Conservation (phyloP, 92 coral and sea anemone genomes). For the Phenganax marumi region DNA sequence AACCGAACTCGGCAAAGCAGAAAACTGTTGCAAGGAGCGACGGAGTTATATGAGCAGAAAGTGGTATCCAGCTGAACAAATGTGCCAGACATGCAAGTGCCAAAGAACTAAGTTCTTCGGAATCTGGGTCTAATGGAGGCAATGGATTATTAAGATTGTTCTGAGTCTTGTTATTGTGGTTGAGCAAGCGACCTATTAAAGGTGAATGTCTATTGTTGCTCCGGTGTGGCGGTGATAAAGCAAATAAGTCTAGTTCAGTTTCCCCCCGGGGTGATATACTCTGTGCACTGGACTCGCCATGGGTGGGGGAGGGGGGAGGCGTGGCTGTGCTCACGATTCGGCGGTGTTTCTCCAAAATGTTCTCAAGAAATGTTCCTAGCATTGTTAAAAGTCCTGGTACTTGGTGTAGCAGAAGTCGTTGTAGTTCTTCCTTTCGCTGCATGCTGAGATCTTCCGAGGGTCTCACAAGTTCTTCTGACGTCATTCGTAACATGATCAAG, state of each 20-base stretch:
- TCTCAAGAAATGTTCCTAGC: conserved; percentile 75
- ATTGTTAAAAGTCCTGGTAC: conserved; percentile 78
- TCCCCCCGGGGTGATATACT: conserved; percentile 80
- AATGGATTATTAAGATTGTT: conserved; percentile 81
- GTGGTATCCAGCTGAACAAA: conserved; percentile 96
- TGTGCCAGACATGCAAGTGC: conserved; percentile 81
- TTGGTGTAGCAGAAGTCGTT: conserved; percentile 76
- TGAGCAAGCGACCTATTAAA: conserved; percentile 73
- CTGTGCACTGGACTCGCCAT: conserved; percentile 71
- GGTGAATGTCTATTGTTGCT: conserved; percentile 62
- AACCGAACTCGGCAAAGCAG: conserved; percentile 97
- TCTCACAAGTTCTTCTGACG: conserved; percentile 95
- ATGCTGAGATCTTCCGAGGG: conserved; percentile 93
- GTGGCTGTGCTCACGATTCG: conserved; percentile 87
- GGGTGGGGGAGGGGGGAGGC: conserved; percentile 99
- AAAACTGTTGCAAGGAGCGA: conserved; percentile 85
- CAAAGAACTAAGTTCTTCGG: conserved; percentile 82
- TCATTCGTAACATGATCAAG: conserved; percentile 82
- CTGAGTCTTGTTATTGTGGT: conserved; percentile 68
- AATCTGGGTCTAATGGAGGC: conserved; percentile 90
- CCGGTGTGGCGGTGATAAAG: conserved; percentile 62
- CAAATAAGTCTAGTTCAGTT: conserved; percentile 60
- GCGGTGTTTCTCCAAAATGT: conserved; percentile 83
- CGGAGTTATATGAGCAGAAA: conserved; percentile 84
- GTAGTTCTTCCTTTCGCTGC: conserved; percentile 85